Conservation (phyloP, 2,797 vertebrate genomes). For the Sebastes itinus region DNA sequence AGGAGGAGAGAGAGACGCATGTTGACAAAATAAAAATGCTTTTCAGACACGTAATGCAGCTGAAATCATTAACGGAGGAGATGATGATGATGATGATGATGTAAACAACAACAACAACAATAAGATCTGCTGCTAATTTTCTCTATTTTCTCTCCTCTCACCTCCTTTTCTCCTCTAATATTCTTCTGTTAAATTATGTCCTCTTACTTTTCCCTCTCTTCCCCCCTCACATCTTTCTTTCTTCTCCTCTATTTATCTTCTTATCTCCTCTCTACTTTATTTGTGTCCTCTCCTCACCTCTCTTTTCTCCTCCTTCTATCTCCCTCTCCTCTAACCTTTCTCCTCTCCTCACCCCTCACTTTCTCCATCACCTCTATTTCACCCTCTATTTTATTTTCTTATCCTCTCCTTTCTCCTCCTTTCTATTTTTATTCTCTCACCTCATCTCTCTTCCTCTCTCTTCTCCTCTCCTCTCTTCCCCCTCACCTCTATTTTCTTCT, state of each 20-base stretch:
- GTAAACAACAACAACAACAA: too few relatives aligned
- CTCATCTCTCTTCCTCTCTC: neutral
- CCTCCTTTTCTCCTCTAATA: neutral
- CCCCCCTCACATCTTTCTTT: too few relatives aligned
- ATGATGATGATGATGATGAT: neutral
- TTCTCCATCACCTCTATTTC: neutral
- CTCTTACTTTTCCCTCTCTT: too few relatives aligned
- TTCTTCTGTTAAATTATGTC: neutral
- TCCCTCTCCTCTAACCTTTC: neutral
- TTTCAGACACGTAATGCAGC: slow-evolving; percentile 33
- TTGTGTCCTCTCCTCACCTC: neutral
- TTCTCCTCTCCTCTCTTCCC: neutral
- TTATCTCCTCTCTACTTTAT: too few relatives aligned
- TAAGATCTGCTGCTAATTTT: neutral
- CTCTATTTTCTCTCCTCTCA: slow-evolving; percentile 3
- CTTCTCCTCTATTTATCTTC: too few relatives aligned
- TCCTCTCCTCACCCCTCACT: too few relatives aligned
- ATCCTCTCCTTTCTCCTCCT: too few relatives aligned
- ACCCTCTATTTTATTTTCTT: too few relatives aligned
- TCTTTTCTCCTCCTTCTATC: neutral
- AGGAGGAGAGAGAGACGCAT: neutral
- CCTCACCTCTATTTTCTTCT: too few relatives aligned
- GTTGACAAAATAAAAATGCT: slow-evolving; percentile 43
- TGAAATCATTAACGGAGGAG: slow-evolving; percentile 5
- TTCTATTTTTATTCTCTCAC: too few relatives aligned